Base-by-base conservation (phyloP, 2,113 vertebrate species). In the western clawed frog (Xenopus tropicalis) region DNA sequence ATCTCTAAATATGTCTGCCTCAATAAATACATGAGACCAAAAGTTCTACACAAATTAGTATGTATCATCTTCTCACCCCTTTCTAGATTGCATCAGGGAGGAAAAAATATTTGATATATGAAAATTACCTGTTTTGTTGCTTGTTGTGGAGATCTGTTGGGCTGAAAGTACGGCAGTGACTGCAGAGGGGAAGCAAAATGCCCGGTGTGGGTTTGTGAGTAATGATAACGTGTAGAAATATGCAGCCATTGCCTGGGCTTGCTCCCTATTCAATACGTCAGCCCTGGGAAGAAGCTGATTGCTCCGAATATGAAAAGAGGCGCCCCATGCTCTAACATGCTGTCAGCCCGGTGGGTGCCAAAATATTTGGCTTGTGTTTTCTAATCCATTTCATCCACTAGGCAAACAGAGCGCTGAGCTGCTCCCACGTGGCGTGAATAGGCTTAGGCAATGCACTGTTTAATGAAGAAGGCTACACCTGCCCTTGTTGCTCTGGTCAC, bases 221-320 rank as follows among this genome's bases (percentile, higher is more conserved):
- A 78, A 83, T 51, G 77, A 64, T 70, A 83, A 83, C 78, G 84
- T 73, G 71, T 64, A 80, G 85, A 91, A 89, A 82, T 87, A 91
- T 88, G 83, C 66, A 80, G 82, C 82, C 71, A 64, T 86, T 92
- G 92, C 83, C 90, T 83, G 81, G 88, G 86, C 93, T 90, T 77
- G 93, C 85, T 87, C 82, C 68, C 80, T 77, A 80, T 80, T 83
- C 80, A 69, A 81, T 77, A 83, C 81, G 83, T 85, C 85, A 79
- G 78, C 66, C 48, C 75, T 80, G 89, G 82, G 88, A 89, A 90
- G 84, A 74, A 37, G 79, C 76, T 62, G 70, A 74, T 77, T 83
- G 81, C 69, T 66, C 61, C 72, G 61, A 71, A 79, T 80, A 85
- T 82, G 82, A 84, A 83, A 85, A 75, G 81, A 80, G 11, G 20